Conservation (phyloP, 2,888 invertebrate genomes). For the Patella pellucida region DNA sequence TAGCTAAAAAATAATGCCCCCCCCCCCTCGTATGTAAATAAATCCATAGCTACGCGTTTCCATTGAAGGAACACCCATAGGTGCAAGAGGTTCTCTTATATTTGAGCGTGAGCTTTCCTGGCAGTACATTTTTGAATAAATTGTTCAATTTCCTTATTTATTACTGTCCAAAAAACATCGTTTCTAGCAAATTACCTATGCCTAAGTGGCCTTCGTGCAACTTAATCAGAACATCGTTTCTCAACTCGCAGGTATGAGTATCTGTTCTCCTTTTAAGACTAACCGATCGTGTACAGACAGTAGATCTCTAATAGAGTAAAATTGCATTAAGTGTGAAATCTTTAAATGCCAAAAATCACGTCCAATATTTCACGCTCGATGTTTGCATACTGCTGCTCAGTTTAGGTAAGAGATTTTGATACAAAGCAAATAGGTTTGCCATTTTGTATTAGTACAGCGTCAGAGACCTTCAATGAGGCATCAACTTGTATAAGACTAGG, state of each 20-base stretch:
- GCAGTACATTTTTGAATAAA: not conserved
- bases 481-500: not conserved
- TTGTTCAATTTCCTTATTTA: not conserved
- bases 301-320: not conserved
- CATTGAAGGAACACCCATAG: not conserved
- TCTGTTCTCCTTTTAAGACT: not conserved
- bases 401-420: conserved; percentile 1
- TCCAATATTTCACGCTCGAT: not conserved
- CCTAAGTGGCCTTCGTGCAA: not conserved
- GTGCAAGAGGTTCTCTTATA: not conserved
- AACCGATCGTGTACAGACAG: not conserved
- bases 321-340: not conserved
- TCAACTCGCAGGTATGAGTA: not conserved
- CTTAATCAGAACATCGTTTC: not conserved
- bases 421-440: not conserved
- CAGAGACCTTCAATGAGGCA: not conserved
- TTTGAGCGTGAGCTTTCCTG: not conserved
- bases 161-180: not conserved
- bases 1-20: not conserved
- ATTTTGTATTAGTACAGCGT: not conserved
- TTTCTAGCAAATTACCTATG: not conserved
- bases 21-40: not conserved
- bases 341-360: not conserved
- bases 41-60: not conserved
- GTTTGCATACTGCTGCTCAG: conserved; percentile 6